A percentile compares a stretch with the other conserved stretches of the same genome.
Evolutionary conservation across 2,888 invertebrate genomes (phyloP).

Genomic region (Hipparchia sbordonii): DNA sequence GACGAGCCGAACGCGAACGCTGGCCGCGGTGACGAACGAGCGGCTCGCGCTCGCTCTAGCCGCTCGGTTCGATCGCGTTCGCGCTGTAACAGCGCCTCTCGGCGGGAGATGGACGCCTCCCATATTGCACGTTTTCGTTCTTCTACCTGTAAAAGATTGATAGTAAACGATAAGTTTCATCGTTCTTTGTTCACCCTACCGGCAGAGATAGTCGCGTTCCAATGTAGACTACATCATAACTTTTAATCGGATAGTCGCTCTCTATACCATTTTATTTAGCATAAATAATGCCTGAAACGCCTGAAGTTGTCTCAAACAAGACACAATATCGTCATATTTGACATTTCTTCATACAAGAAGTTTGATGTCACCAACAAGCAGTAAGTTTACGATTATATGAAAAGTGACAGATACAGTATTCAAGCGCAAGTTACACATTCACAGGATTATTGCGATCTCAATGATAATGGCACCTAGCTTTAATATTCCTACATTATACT

Average conservation of each 20-base stretch:
- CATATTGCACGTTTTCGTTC: constrained; percentile 94
- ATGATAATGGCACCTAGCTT: neutral
- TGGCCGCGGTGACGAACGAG: constrained; percentile 85
- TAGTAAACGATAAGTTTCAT: neutral
- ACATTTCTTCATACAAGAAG: neutral
- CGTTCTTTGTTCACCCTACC: neutral
- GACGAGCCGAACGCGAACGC: constrained; percentile 96
- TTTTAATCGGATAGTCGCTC: neutral
- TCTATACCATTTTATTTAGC: neutral
- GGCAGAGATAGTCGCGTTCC: neutral
- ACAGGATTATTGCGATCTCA: neutral
- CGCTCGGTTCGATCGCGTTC: constrained; percentile 93
- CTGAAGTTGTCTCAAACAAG: too few relatives aligned
- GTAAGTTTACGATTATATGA: neutral
- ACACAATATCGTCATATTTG: neutral
- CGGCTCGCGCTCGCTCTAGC: constrained; percentile 89
- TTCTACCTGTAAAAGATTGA: constrained; percentile 84
- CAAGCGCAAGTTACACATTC: neutral
- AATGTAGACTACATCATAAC: neutral
- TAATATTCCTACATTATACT: neutral
- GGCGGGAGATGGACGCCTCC: constrained; percentile 93
- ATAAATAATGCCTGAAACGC: too few relatives aligned
- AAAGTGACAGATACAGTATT: neutral
- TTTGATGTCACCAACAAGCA: neutral
- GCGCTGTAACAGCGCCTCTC: constrained; percentile 92